Evolutionary conservation across 2,113 vertebrate genomes (phyloP).

Genomic region (Sciurus niger): DNA sequence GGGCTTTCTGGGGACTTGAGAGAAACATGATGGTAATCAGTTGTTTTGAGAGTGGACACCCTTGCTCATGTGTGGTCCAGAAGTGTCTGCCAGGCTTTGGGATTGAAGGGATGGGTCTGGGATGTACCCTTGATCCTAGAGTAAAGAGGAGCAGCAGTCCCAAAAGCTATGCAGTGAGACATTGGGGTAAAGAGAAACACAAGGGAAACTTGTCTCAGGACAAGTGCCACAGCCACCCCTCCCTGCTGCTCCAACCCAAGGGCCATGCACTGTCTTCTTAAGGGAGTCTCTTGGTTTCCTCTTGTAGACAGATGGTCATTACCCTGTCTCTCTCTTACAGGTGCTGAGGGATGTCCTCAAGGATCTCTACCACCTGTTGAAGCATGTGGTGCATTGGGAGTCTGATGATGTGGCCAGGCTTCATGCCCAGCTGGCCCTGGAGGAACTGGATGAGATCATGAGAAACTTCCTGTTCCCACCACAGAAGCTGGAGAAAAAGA

Average conservation of each 20-base stretch:
- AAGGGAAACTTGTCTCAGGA: neutral
- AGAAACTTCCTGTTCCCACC: constrained; percentile 93
- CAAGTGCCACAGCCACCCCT: neutral
- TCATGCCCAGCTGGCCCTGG: constrained; percentile 95
- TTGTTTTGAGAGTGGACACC: neutral
- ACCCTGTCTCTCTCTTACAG: constrained; percentile 78
- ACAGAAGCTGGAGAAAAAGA: constrained; percentile 95
- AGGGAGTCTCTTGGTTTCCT: neutral
- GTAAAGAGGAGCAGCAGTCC: neutral
- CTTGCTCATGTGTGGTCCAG: neutral
- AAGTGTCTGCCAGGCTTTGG: neutral
- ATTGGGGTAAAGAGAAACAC: neutral
- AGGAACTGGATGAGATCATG: constrained; percentile 93
- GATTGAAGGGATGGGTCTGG: neutral
- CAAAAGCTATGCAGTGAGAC: neutral
- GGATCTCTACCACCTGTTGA: constrained; percentile 96
- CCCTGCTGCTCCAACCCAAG: neutral
- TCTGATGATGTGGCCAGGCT: constrained; percentile 89
- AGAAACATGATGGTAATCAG: neutral
- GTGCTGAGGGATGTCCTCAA: constrained; percentile 93
- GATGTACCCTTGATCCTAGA: neutral
- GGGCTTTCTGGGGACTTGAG: neutral
- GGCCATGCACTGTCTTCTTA: neutral
- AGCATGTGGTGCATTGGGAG: constrained; percentile 91
- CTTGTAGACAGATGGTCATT: neutral